phyloP scores from a whole-genome alignment of 2,113 vertebrate species.

The Halcyon malimbica region DNA sequence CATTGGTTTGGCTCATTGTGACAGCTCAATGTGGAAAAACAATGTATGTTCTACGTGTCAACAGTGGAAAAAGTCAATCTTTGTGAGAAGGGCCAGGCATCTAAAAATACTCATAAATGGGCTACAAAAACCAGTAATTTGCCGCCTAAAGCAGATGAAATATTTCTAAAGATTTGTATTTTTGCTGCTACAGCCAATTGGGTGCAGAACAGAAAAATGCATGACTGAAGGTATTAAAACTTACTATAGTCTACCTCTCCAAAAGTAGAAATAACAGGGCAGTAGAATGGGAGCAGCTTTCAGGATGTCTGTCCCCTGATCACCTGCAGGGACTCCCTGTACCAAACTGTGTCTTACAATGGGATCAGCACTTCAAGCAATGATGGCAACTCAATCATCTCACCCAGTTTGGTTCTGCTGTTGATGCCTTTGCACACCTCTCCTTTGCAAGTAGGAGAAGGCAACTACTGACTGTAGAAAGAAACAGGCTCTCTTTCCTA shows the following conservation, averaged over 20 bases:
- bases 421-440: not conserved
- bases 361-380: not conserved
- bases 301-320: not conserved
- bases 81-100: not conserved
- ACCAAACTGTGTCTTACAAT: not conserved
- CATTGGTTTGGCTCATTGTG: not conserved
- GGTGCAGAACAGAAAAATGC: not conserved
- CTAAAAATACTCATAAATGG: not conserved
- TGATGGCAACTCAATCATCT: rapidly evolving
- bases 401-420: not conserved
- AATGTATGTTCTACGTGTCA: not conserved
- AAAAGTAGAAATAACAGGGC: not conserved
- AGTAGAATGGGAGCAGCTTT: not conserved
- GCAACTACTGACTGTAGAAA: not conserved
- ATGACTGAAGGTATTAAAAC: not conserved
- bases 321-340: not conserved
- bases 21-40: not conserved
- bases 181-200: not conserved
- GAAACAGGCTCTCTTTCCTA: not conserved
- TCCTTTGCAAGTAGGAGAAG: not conserved
- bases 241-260: not conserved
- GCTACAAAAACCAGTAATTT: not conserved
- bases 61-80: not conserved
- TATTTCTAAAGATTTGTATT: not conserved
- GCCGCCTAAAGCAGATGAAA: not conserved